Conservation (phyloP, 2,113 vertebrate genomes). For the Pelecanoides urinatrix region DNA sequence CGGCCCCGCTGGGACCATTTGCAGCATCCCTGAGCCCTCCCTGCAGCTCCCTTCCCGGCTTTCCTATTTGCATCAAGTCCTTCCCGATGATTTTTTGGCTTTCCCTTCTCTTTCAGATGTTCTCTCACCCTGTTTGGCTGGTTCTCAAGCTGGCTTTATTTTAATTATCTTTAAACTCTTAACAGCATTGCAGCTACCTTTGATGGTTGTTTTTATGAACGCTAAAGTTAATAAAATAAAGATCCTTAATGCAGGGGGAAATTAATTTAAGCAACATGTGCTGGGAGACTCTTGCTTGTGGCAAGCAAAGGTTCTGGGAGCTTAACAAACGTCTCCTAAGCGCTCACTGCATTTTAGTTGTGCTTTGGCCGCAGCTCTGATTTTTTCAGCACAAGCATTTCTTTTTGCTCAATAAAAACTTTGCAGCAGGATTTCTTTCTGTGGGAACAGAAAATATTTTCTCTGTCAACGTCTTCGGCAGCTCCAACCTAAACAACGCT, state of each 20-base stretch:
- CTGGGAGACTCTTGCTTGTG: neutral
- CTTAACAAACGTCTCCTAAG: neutral
- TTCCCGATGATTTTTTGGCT: neutral
- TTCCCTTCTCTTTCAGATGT: neutral
- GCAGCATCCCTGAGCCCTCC: neutral
- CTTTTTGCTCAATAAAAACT: neutral
- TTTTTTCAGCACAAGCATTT: neutral
- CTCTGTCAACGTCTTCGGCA: neutral
- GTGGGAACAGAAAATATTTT: conserved; percentile 24
- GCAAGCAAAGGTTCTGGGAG: neutral
- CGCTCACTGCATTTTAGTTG: neutral
- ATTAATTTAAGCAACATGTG: neutral
- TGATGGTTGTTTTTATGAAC: neutral
- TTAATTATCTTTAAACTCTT: neutral
- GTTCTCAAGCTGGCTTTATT: neutral
- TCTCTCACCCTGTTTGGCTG: neutral
- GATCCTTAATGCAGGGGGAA: neutral
- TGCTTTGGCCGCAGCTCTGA: neutral
- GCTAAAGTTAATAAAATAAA: neutral
- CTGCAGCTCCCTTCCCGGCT: neutral
- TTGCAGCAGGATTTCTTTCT: neutral
- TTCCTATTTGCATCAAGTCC: neutral
- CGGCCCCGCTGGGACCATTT: neutral
- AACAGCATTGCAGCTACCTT: neutral
- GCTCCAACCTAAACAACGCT: neutral